phyloP scores from a whole-genome alignment of 2,113 vertebrate genomes.

The Tragelaphus scriptus region DNA sequence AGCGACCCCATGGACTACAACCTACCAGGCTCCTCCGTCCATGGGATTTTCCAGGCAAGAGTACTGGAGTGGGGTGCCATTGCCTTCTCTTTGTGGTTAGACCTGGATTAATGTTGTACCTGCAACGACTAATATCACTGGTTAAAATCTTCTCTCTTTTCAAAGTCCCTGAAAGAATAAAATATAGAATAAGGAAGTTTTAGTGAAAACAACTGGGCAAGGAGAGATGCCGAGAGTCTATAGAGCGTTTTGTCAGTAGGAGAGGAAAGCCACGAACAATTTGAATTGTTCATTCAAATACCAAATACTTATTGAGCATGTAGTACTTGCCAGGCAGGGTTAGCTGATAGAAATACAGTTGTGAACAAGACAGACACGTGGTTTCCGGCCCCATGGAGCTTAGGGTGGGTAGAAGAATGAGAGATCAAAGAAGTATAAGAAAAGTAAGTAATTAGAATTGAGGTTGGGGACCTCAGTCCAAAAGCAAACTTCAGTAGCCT shows the following conservation, averaged over 20 bases:
- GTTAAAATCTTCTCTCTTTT: conserved; percentile 32
- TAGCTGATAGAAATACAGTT: background rate
- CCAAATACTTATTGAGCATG: conserved; percentile 22
- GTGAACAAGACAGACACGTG: background rate
- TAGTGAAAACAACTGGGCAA: conserved; percentile 19
- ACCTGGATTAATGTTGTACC: background rate
- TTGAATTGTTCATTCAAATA: conserved; percentile 13
- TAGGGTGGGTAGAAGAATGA: background rate
- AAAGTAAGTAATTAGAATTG: conserved; percentile 1
- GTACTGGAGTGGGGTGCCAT: background rate
- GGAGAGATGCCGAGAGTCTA: background rate
- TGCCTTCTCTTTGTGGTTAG: background rate
- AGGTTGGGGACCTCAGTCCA: background rate
- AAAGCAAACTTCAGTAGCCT: background rate
- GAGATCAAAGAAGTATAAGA: background rate
- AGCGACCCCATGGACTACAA: background rate
- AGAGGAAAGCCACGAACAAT: background rate
- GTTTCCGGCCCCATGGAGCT: background rate
- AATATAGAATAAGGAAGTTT: conserved; percentile 23
- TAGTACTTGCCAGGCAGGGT: background rate
- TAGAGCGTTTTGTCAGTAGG: background rate
- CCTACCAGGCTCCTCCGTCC: background rate
- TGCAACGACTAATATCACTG: conserved; percentile 19
- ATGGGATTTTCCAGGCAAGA: background rate
- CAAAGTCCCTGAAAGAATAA: background rate